A percentile compares a stretch with the other conserved stretches of the same genome.
These are phyloP conservation scores for Anisognathus igniventris DNA, from an alignment of 2,797 vertebrate genomes.

Conservation along the genomic window DNA sequence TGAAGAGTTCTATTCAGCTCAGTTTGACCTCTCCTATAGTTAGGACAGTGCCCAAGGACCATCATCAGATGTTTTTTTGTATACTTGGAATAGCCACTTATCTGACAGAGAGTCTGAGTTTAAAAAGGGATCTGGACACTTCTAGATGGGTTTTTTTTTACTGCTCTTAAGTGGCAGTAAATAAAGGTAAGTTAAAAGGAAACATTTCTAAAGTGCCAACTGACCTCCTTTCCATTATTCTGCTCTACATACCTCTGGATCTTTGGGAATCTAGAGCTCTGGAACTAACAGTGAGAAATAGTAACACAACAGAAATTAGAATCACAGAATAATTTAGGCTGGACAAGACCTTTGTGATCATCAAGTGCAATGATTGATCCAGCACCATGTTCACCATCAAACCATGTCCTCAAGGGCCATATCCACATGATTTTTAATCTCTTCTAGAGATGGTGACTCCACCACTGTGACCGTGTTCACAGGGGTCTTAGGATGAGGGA, in stretches of 20 bases:
- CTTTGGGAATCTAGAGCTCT: background rate
- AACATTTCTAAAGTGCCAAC: background rate
- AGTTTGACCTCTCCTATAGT: background rate
- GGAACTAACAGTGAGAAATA: background rate
- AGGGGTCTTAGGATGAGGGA: too few relatives aligned
- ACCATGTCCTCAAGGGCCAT: background rate
- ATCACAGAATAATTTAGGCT: background rate
- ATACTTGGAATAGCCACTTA: background rate
- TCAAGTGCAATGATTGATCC: background rate
- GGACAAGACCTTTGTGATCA: background rate
- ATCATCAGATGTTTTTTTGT: background rate
- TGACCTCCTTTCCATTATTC: background rate
- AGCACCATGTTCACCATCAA: background rate
- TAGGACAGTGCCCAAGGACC: background rate
- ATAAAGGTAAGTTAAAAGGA: background rate
- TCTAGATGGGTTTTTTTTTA: background rate
- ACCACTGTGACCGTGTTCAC: too few relatives aligned
- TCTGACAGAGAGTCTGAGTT: background rate
- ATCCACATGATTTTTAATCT: background rate
- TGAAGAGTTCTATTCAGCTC: background rate
- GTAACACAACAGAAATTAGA: background rate
- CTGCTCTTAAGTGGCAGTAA: background rate
- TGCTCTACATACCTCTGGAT: background rate
- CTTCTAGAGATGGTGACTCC: background rate
- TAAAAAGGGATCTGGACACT: background rate